A percentile compares a stretch with the other conserved stretches of the same genome.
These are phyloP conservation scores for Drosophila varians DNA, from an alignment of 1,140 invertebrate genomes.

Conservation along the genomic window DNA sequence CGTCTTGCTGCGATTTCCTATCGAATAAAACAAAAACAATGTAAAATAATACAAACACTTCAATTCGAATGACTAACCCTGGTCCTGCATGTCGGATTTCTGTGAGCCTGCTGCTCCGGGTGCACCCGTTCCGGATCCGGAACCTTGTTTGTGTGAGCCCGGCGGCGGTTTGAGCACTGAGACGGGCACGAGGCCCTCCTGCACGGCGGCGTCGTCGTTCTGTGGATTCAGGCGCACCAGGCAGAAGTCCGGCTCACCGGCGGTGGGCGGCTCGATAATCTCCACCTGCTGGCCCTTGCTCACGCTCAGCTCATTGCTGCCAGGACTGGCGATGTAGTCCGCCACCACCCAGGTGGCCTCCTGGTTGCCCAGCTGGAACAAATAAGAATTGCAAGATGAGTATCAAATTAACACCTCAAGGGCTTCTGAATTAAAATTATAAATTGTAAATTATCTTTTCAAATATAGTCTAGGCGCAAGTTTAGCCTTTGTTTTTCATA, in stretches of 20 bases:
- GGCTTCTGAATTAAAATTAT: not conserved
- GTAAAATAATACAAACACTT: not conserved
- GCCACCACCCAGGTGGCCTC: conserved; percentile 95
- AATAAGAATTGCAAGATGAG: conserved; percentile 30
- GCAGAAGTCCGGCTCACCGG: conserved; percentile 86
- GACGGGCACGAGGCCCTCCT: conserved; percentile 93
- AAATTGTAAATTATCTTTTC: not conserved
- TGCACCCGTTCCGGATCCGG: conserved; percentile 27
- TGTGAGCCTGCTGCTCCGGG: conserved; percentile 39
- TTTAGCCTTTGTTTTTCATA: too few relatives aligned
- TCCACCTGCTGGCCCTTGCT: conserved; percentile 96
- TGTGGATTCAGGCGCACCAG: conserved; percentile 85
- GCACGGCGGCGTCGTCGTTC: conserved; percentile 86
- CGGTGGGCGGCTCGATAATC: conserved; percentile 89
- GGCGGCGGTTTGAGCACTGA: conserved; percentile 92
- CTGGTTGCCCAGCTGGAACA: conserved; percentile 86
- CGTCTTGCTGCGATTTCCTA: conserved; percentile 75
- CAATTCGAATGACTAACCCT: conserved; percentile 52
- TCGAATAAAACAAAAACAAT: not conserved
- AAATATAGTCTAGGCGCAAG: not conserved
- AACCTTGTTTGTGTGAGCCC: conserved; percentile 83
- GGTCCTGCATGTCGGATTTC: conserved; percentile 75
- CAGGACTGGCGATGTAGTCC: conserved; percentile 89
- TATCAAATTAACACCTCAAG: conserved; percentile 30
- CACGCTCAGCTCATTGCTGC: conserved; percentile 90